These are phyloP conservation scores for Acanthis flammea DNA, from an alignment of 2,797 vertebrate genomes.

Conservation along the genomic window DNA sequence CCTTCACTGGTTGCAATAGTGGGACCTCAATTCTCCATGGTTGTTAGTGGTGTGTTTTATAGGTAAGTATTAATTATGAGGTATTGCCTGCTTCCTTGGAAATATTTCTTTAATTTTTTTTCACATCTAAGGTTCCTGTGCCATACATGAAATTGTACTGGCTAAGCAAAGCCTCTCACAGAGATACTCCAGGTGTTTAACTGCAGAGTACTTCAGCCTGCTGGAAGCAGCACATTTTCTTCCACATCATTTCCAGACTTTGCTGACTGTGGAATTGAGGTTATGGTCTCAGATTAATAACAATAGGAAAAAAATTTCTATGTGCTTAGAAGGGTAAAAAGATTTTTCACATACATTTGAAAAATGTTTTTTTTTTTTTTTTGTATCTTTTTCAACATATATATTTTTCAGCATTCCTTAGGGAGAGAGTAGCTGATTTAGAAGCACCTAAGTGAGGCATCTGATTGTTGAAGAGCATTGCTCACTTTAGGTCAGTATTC, in stretches of 20 bases:
- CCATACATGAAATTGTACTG: background rate
- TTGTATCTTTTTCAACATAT: no score
- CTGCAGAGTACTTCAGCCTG: background rate
- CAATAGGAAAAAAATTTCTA: background rate
- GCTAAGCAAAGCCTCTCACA: background rate
- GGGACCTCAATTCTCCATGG: constrained; percentile 92
- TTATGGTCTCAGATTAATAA: background rate
- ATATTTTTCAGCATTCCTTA: background rate
- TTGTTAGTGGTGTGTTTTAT: constrained; percentile 90
- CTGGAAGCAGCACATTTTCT: background rate
- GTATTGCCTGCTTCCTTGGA: background rate
- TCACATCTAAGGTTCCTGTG: background rate
- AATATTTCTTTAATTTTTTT: background rate
- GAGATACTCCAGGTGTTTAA: background rate
- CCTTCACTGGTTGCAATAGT: constrained; percentile 91
- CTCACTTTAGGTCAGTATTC: background rate
- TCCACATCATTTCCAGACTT: background rate
- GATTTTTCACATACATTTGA: background rate
- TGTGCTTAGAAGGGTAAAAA: background rate
- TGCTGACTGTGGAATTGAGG: background rate
- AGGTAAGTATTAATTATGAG: constrained; percentile 76
- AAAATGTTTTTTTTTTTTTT: no score
- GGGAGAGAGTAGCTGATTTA: background rate
- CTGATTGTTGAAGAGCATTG: background rate
- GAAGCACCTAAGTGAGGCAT: background rate